Conservation (phyloP, 1,140 invertebrate species). For the Anastrepha ludens region DNA sequence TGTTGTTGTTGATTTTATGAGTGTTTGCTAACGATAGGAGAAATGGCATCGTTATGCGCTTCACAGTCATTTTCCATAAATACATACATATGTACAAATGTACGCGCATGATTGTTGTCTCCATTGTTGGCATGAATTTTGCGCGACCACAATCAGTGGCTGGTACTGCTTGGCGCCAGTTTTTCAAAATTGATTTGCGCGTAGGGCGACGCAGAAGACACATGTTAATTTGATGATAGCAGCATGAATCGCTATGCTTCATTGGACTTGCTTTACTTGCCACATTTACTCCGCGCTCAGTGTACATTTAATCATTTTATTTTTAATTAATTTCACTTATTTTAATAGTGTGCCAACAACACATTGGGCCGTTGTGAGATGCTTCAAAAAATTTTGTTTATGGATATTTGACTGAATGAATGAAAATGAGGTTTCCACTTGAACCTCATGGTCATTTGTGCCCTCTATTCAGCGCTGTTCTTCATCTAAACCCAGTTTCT, state of each 20-base stretch:
- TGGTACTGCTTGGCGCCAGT: constrained; percentile 67
- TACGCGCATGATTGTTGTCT: not conserved
- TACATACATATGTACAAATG: not conserved
- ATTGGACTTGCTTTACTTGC: not conserved
- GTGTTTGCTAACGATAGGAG: not conserved
- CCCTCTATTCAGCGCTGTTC: no score
- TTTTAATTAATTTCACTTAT: no score
- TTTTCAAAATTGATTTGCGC: constrained; percentile 25
- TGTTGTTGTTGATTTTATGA: not conserved
- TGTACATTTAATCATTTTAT: no score
- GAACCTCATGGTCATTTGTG: no score
- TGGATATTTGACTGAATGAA: no score
- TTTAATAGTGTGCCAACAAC: no score
- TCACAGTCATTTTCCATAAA: not conserved
- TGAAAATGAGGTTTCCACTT: no score
- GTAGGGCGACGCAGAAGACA: not conserved
- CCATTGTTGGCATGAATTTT: constrained; percentile 6
- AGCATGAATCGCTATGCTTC: not conserved
- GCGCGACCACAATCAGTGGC: constrained; percentile 61
- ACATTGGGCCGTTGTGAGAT: no score
- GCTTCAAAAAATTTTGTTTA: no score
- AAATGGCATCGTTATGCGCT: not conserved
- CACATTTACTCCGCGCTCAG: not conserved
- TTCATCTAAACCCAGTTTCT: no score
- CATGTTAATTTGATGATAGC: constrained; percentile 45